Percentiles rank a stretch among this genome's conserved stretches.
Evolutionary conservation across 2,888 invertebrate species (phyloP).

Genomic region (Punctoribates punctum): DNA sequence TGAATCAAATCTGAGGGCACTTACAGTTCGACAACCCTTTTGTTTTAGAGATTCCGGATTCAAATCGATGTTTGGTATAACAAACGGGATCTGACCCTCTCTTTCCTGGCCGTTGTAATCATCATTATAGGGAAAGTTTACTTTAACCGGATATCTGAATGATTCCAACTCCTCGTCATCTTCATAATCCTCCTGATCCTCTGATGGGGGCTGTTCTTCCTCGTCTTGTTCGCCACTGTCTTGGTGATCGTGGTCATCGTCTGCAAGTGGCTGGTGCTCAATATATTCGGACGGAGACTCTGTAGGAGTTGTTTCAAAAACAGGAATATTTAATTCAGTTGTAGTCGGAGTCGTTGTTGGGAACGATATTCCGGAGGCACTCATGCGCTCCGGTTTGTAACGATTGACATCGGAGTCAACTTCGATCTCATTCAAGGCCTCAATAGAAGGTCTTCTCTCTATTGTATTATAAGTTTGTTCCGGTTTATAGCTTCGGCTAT

Average conservation of each 20-base stretch:
- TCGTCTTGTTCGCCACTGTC: background rate
- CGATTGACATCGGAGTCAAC: background rate
- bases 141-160: slow-evolving; percentile 23
- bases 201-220: background rate
- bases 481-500: background rate
- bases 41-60: slow-evolving; percentile 27
- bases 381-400: background rate
- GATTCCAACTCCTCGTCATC: slow-evolving; percentile 29
- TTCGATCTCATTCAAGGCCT: slow-evolving; percentile 10
- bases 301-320: background rate
- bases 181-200: slow-evolving; percentile 12
- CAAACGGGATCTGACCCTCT: background rate
- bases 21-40: slow-evolving; percentile 27
- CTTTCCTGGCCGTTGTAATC: background rate
- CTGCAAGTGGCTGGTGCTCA: background rate
- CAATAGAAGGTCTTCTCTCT: background rate
- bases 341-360: background rate
- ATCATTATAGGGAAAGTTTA: background rate
- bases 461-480: background rate
- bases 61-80: slow-evolving; percentile 8
- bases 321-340: background rate
- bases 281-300: background rate
- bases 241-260: background rate
- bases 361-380: background rate
- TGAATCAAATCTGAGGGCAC: background rate